Conservation (phyloP, 2,797 vertebrate genomes). For the Myotis planiceps region DNA sequence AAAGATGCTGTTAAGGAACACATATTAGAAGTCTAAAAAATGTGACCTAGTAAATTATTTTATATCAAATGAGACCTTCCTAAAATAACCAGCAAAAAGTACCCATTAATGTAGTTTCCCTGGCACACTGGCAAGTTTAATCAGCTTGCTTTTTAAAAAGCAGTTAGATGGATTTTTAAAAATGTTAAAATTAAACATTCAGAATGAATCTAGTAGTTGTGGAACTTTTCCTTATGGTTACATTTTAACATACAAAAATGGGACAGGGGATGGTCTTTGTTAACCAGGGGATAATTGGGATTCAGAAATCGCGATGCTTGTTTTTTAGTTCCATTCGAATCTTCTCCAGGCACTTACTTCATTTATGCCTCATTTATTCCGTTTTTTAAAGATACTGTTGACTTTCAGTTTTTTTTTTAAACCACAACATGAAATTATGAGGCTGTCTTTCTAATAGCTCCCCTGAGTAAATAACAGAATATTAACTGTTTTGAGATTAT, state of each 20-base stretch:
- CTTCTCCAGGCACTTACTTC: not conserved
- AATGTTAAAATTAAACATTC: slow-evolving; percentile 33
- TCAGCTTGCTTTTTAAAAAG: not conserved
- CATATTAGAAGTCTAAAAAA: not conserved
- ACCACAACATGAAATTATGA: not conserved
- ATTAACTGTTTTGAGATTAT: not conserved
- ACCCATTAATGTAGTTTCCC: not conserved
- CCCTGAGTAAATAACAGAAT: not conserved
- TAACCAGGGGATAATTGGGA: not conserved
- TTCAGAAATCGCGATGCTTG: not conserved
- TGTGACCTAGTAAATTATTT: not conserved
- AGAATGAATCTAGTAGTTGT: not conserved
- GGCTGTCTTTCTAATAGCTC: not conserved
- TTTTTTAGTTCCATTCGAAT: not conserved
- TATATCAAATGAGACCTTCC: not conserved
- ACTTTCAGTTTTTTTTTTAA: not conserved
- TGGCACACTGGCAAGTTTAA: not conserved
- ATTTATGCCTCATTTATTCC: not conserved
- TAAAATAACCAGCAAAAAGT: slow-evolving; percentile 20
- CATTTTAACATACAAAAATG: not conserved
- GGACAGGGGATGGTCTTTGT: not conserved
- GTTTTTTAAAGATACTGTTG: not conserved
- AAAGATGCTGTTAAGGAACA: not conserved
- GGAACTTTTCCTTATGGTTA: not conserved
- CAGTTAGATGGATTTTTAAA: not conserved